These are phyloP conservation scores for Nematolebias whitei DNA, from an alignment of 2,113 vertebrate genomes.

Conservation along the genomic window DNA sequence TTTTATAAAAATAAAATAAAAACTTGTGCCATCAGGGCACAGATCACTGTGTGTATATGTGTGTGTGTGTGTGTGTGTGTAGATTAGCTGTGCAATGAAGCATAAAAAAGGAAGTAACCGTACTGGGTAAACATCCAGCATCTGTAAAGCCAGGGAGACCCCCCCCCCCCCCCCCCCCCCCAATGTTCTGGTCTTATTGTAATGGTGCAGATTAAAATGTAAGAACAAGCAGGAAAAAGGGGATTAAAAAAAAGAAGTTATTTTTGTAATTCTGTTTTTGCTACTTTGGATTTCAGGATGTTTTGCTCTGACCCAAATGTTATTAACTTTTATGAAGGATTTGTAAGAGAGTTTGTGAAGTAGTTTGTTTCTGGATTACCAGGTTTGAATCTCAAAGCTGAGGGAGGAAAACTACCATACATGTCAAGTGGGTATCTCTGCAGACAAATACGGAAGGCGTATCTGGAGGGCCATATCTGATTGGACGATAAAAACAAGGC, in stretches of 20 bases:
- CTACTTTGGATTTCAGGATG: conserved; percentile 6
- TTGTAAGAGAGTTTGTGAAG: background rate
- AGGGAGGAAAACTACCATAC: no score
- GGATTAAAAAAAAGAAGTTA: background rate
- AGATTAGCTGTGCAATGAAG: background rate
- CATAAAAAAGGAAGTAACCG: background rate
- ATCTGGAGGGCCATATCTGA: no score
- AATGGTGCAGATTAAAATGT: background rate
- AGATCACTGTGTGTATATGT: no score
- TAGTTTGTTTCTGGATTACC: background rate
- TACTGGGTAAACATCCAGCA: no score
- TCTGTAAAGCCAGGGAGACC: no score
- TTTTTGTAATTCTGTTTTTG: background rate
- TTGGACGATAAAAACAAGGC: no score
- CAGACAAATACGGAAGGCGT: no score
- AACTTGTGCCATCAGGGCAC: no score
- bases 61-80: background rate
- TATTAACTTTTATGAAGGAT: background rate
- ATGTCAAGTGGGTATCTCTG: no score
- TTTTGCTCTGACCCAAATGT: background rate
- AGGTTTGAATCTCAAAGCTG: no score
- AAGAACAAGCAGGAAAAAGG: background rate
- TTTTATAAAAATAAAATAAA: no score
- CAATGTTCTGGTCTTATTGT: background rate
- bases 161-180: no score